Percentiles rank a stretch among this genome's conserved stretches.
phyloP scores from a whole-genome alignment of 2,888 invertebrate genomes.

The Heliconius aoede region DNA sequence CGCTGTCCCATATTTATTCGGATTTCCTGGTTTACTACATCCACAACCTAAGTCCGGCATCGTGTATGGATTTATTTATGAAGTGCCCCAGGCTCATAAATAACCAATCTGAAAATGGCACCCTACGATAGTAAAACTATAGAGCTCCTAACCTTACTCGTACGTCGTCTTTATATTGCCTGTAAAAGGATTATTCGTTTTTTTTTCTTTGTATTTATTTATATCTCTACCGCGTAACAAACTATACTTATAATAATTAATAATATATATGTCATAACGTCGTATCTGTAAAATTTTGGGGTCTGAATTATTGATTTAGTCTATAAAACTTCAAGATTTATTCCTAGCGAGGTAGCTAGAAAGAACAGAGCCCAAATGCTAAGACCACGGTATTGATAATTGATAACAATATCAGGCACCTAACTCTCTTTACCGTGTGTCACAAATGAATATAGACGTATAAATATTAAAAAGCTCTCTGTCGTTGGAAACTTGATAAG shows the following conservation, averaged over 20 bases:
- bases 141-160: constrained; percentile 38
- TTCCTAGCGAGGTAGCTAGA: no score
- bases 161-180: constrained; percentile 35
- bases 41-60: constrained; percentile 53
- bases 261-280: no score
- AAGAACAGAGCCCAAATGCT: no score
- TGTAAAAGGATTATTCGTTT: constrained; percentile 31
- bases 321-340: no score
- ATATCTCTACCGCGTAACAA: not conserved
- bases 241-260: no score
- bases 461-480: constrained; percentile 8
- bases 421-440: no score
- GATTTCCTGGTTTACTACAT: constrained; percentile 50
- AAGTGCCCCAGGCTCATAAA: constrained; percentile 67
- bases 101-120: constrained; percentile 73
- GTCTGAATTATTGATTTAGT: no score
- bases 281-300: no score
- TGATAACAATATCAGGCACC: no score
- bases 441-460: not conserved
- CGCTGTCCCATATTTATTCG: constrained; percentile 27
- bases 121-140: constrained; percentile 46
- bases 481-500: constrained; percentile 42
- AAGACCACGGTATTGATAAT: no score
- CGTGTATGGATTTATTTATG: constrained; percentile 72
- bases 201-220: constrained; percentile 8